Evolutionary conservation across 2,113 vertebrate species (phyloP).

Genomic region (Cariama cristata): DNA sequence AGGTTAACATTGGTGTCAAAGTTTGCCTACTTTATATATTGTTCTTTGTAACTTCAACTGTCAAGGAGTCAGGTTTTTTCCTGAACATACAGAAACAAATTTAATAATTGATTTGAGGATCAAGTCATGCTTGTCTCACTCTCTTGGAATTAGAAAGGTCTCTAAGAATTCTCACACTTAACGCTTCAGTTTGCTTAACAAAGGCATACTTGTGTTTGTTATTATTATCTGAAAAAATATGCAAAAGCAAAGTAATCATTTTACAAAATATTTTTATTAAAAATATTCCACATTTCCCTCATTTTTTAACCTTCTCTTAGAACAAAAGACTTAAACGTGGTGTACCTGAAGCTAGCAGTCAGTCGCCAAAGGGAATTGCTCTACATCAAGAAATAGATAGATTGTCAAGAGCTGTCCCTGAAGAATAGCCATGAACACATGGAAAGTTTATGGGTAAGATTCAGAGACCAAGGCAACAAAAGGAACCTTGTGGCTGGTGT

Average conservation of each 20-base stretch:
- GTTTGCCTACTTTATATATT: not conserved
- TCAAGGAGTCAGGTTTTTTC: not conserved
- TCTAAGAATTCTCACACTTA: not conserved
- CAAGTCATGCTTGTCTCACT: not conserved
- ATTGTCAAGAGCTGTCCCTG: too few relatives aligned
- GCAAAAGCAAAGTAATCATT: not conserved
- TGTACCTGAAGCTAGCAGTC: too few relatives aligned
- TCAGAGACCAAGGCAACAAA: too few relatives aligned
- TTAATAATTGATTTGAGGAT: not conserved
- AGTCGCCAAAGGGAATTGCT: not conserved
- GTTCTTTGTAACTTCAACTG: not conserved
- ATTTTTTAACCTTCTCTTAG: not conserved
- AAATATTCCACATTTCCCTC: not conserved
- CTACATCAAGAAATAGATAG: not conserved
- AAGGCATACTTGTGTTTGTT: not conserved
- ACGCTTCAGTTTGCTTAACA: not conserved
- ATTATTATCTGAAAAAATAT: not conserved
- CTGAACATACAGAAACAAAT: not conserved
- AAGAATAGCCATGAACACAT: too few relatives aligned
- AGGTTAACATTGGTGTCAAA: too few relatives aligned
- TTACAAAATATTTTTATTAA: not conserved
- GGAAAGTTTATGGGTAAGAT: too few relatives aligned
- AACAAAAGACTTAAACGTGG: not conserved
- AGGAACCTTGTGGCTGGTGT: too few relatives aligned
- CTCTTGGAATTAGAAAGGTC: not conserved